Evolutionary conservation across 2,888 invertebrate genomes (phyloP), one percentile per base, ranked within the genome.

Genomic region (Amiota mariae): DNA sequence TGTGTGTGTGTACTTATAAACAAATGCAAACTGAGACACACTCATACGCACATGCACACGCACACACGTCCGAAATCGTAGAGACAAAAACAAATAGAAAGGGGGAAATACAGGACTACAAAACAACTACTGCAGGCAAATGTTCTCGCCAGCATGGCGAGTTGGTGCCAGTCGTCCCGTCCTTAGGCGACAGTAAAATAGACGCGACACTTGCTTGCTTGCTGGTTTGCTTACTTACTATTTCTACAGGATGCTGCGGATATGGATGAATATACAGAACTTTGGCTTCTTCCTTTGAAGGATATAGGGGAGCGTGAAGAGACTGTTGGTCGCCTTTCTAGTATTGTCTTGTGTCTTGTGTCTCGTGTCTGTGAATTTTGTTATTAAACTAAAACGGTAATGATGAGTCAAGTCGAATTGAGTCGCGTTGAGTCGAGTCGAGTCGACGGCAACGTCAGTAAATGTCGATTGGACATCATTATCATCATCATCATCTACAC

Each of bases 401-500:
- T 68, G 68, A 68, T 71, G 71, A 71, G 71, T 71, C 36, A 36
- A 36, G 36, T 36, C 36, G 3, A 24, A 3, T 24, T 3, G 24
- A 24, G 24, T 24, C 24, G 24, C 1, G 24, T 24, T 3, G 24
- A 24, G 24, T 24, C 3, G 24, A 24, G 24, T 24, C 3, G 24
- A 24, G 24, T 24, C 24, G 24, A 2, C 24, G 36, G 36, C 36
- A 36, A 36, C 36, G 36, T 36, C 36, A 36, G 36, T 36, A 36
- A 36, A 36, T 36, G 36, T 36, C 71, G 47, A 47, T 61, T 71
- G 71, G 71, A 61, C 71, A 61, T 61, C 71, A 82, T 82, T 86
- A 82, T 85, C 83, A 79, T 78, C 36, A 36, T 36, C 36, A 84
- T n/a, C n/a, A n/a, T n/a, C n/a, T n/a, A n/a, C n/a, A 78, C 84